These are phyloP conservation scores for Thamnophis elegans DNA, from an alignment of 2,797 vertebrate species.

Conservation along the genomic window DNA sequence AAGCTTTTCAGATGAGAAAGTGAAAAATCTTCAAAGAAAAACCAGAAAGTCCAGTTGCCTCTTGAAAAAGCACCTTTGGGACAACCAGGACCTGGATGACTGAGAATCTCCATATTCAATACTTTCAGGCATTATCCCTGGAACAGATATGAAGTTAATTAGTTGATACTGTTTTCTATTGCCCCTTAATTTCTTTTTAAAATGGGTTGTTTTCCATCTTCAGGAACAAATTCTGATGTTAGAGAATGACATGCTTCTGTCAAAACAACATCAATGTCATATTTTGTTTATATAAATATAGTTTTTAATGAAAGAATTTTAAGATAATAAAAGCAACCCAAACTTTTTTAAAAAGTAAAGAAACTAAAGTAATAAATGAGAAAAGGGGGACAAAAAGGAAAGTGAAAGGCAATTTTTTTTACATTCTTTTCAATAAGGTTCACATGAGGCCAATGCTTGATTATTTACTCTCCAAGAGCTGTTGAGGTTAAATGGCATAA, in stretches of 20 bases:
- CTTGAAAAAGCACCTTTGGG: no score
- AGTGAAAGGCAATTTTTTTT: not conserved
- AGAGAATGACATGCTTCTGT: not conserved
- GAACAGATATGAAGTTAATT: not conserved
- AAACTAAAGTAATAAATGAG: not conserved
- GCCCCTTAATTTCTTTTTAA: not conserved
- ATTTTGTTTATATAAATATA: not conserved
- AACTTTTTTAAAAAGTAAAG: not conserved
- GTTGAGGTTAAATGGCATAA: conserved; percentile 35
- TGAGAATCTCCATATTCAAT: not conserved
- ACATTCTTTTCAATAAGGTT: not conserved
- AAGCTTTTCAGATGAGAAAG: no score
- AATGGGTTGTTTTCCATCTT: not conserved
- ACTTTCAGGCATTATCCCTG: not conserved
- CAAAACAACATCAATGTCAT: not conserved
- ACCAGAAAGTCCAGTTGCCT: no score
- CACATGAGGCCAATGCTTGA: not conserved
- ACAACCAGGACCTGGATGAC: no score
- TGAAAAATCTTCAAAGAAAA: no score
- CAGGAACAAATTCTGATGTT: not conserved
- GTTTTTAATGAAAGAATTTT: not conserved
- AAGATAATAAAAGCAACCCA: not conserved
- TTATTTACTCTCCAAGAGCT: not conserved
- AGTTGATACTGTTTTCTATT: not conserved
- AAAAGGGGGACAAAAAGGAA: not conserved